A percentile compares a stretch with the other conserved stretches of the same genome.
phyloP scores from a whole-genome alignment of 2,797 vertebrate species.

The Acanthurus tractus region DNA sequence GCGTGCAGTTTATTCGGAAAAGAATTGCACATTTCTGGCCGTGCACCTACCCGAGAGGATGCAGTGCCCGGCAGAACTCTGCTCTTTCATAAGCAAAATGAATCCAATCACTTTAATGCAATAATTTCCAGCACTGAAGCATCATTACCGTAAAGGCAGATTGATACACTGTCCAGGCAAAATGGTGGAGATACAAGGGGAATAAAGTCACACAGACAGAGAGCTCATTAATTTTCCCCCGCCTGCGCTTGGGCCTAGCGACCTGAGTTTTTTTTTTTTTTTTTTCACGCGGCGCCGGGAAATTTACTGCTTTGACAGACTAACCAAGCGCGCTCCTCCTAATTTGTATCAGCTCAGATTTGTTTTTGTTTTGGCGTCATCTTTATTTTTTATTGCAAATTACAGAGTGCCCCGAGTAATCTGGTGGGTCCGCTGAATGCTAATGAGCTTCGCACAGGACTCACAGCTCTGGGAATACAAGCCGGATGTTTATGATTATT shows the following conservation, averaged over 20 bases:
- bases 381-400: conserved; percentile 89
- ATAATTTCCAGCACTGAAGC: conserved; percentile 77
- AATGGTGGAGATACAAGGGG: conserved; percentile 75
- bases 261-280: conserved; percentile 78
- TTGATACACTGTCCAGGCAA: conserved; percentile 80
- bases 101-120: conserved; percentile 79
- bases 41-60: conserved; percentile 23
- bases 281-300: conserved; percentile 50
- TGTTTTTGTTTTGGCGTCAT: conserved; percentile 88
- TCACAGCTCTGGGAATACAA: conserved; percentile 77
- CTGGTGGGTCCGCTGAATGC: conserved; percentile 80
- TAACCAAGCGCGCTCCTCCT: conserved; percentile 78
- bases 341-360: conserved; percentile 87
- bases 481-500: conserved; percentile 86
- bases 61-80: conserved; percentile 23
- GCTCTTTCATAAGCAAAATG: conserved; percentile 60
- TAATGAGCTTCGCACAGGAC: conserved; percentile 78
- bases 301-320: conserved; percentile 85
- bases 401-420: conserved; percentile 84
- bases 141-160: conserved; percentile 83
- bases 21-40: conserved; percentile 14
- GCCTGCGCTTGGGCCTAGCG: conserved; percentile 62
- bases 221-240: conserved; percentile 85
- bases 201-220: conserved; percentile 84
- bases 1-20: conserved; percentile 11